Conservation (phyloP, 2,888 invertebrate genomes). For the Noctua pronuba region DNA sequence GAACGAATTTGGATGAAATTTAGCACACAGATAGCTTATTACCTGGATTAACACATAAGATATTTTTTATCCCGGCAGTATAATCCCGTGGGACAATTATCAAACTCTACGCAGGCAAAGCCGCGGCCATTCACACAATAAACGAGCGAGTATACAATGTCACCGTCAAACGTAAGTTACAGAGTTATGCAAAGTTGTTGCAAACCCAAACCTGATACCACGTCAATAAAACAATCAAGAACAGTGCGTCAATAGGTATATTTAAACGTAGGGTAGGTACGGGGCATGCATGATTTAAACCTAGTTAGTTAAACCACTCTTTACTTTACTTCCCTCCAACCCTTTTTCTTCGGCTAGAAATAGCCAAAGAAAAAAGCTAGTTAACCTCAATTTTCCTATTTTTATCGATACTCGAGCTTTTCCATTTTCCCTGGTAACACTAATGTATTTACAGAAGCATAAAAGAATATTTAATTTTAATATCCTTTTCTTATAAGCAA, state of each 20-base stretch:
- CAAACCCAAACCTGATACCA: background rate
- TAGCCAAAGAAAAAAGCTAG: background rate
- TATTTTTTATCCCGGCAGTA: too few species aligned
- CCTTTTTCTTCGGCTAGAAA: conserved; percentile 3
- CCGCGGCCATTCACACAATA: too few species aligned
- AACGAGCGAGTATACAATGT: background rate
- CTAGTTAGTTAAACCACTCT: background rate
- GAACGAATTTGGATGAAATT: too few species aligned
- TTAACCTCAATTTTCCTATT: conserved; percentile 8
- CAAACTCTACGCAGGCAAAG: too few species aligned
- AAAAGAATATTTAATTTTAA: background rate
- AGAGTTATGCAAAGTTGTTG: background rate
- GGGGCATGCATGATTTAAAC: background rate
- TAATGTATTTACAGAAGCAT: conserved; percentile 2
- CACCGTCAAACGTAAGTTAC: background rate
- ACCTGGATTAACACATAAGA: too few species aligned
- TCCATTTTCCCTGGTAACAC: background rate
- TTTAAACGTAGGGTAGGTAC: too few species aligned
- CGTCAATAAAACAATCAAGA: background rate
- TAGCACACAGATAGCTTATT: too few species aligned
- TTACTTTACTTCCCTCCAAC: background rate
- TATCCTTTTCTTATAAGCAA: background rate
- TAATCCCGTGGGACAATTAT: too few species aligned
- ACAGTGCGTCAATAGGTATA: background rate
- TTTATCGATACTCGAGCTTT: background rate